Base-by-base conservation (phyloP, 2,113 vertebrate genomes). In the Hemiprocne comata region DNA sequence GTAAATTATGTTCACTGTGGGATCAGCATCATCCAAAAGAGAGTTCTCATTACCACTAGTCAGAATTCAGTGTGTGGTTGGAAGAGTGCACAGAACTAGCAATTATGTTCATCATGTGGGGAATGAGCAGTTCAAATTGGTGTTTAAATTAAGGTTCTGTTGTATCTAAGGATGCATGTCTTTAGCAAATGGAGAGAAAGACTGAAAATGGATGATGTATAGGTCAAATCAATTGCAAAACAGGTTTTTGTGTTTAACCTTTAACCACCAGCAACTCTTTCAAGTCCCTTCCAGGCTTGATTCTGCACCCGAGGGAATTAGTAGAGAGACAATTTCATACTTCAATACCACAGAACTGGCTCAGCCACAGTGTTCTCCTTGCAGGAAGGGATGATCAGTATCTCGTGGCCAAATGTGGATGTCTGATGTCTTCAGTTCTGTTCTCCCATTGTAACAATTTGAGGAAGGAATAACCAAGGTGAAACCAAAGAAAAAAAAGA, bases 141-240 rank as follows among this genome's bases (percentile, higher is more conserved):
- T 10, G 24, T 75, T 81, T 55, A 75, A 84, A 81, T 86, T 48
- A 48, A 84, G n/a, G 40, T 84, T 70, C 38, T 94, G 42, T 64
- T 92, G 83, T 94, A 78, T 75, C 67, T 90, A 84, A 83, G 48
- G 48, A 42, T 38, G 42, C 34, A 2, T 33, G 48, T 81, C 13
- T 0, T 51, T 75, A 95, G 90, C 72, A 91, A 85, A 93, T 0
- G 4, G 60, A 79, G 58, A 79, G 61, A 67, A 90, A 72, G 72
- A 61, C 82, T 69, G 57, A 73, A 76, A 90, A 86, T 3, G 11
- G 70, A 78, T 67, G 53, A 83, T 54, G 85, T 54, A 50, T 90
- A 96, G 95, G 94, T 96, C 95, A 96, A 94, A 94, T 90, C 73
- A 60, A 13, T 65, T 54, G 61, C 48, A 81, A 91, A 92, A 71